Evolutionary conservation across 2,113 vertebrate species (phyloP), one percentile per base, ranked within the genome.

Genomic region (Ariopsis seemanni): DNA sequence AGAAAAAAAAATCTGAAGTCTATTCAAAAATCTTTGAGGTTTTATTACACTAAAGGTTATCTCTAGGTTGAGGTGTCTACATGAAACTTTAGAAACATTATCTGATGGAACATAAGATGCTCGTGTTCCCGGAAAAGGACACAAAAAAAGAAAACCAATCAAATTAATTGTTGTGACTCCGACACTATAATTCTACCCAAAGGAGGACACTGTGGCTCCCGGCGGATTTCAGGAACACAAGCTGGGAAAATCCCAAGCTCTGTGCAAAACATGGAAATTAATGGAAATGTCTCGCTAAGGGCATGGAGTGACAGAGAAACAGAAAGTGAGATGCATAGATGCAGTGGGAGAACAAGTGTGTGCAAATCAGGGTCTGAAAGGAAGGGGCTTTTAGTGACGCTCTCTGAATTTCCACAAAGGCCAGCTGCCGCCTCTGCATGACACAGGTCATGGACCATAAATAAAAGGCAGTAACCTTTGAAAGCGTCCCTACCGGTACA

Each of bases 161-260:
- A 22, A 15, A 18, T 3, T 30, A 34, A 77, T 25, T 63, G 34
- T 75, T 17, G 11, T 57, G 58, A 14, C n/a, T 52, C 22, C 25
- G 58, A 52, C 50, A 20, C 79, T 58, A 72, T 55, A 11, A 25
- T 62, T 81, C 0, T 25, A 82, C 79, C 78, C 79, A 77, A 55
- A 57, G 79, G 58, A 53, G 42, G 25, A 71, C 52, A 50, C 42
- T 48, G 15, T 12, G 18, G 65, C 60, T 78, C 67, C 50, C 14
- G 1, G 42, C 15, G 50, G n/a, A 86, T 4, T 18, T 14, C 67
- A 82, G 57, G 57, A 69, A 81, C 65, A 74, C 25, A 55, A 12
- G 7, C 27, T 0, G 7, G 88, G 88, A 89, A 89, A 89, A 85
- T 89, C 88, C 88, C 88, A 89, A 27, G 34, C 60, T 50, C 67